Evolutionary conservation across 2,797 vertebrate genomes (phyloP), one percentile per base, ranked within the genome.

Genomic region (Eremophila alpestris): DNA sequence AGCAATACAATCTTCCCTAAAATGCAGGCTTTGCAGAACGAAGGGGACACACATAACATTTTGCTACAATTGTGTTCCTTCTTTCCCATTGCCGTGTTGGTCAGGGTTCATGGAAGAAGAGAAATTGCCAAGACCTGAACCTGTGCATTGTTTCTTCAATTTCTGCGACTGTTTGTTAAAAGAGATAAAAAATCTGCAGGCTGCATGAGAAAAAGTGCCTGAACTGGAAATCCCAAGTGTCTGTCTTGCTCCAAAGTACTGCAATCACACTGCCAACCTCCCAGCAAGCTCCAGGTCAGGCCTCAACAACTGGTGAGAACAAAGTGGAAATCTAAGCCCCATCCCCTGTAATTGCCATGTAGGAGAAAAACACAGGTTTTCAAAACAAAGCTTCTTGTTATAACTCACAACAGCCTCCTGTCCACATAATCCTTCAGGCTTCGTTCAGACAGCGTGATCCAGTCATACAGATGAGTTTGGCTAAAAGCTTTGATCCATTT

Each of bases 121-220:
- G 56, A 86, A 82, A 91, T 63, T 82, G 78, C 70, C 0, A 0
- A 60, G 71, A 80, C 4, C 19, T 59, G 54, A 63, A 62, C 48
- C 65, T 14, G 10, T 22, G 38, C 5, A 1, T 46, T 83, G 41
- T 60, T 87, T 75, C 89, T 88, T 58, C 90, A 67, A 77, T 65
- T 90, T 90, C 84, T 81, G 34, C 7, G 3, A 20, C 46, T 81
- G 77, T 70, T 94, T 68, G 89, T 94, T 95, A 95, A 94, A 84
- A 89, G 40, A 76, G 64, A 89, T 83, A 82, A 82, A 82, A 93
- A 90, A 58, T 38, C 87, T 71, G 71, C 43, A 63, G 70, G 59
- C 40, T 79, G 49, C 63, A 76, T 1, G 5, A 48, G 81, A 49
- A 81, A 30, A 95, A 40, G 65, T 9, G 20, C 43, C 60, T 87